phyloP scores from a whole-genome alignment of 2,888 invertebrate genomes.

The Anticlea derivata region DNA sequence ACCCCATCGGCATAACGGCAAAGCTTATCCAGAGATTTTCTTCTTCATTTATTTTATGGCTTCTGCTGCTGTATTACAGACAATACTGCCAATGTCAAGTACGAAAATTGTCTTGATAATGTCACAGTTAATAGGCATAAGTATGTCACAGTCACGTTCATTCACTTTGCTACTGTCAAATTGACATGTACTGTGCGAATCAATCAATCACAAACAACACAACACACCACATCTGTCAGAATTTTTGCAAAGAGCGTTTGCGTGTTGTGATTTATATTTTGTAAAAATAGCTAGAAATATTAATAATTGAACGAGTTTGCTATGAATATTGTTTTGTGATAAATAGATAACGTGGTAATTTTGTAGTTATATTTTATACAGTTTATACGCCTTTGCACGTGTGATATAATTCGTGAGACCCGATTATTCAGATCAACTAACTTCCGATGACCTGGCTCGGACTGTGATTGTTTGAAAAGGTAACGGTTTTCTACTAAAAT shows the following conservation, averaged over 20 bases:
- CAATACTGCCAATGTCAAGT: no score
- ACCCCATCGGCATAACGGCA: no score
- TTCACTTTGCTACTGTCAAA: neutral
- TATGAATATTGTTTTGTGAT: conserved; percentile 44
- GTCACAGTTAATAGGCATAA: no score
- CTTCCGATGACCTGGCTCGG: conserved; percentile 71
- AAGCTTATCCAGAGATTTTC: no score
- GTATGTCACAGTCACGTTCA: neutral
- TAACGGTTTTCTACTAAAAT: conserved; percentile 61
- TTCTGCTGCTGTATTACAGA: no score
- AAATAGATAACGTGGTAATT: conserved; percentile 50
- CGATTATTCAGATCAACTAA: conserved; percentile 59
- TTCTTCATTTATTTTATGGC: no score
- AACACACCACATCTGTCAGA: conserved; percentile 32
- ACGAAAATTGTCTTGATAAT: no score
- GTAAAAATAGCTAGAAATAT: conserved; percentile 51
- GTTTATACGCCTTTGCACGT: conserved; percentile 56
- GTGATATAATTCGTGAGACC: conserved; percentile 46
- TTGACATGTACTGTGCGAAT: neutral
- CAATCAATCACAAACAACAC: conserved; percentile 36
- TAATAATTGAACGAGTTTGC: conserved; percentile 48
- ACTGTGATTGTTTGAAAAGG: conserved; percentile 75
- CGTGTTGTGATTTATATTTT: conserved; percentile 75
- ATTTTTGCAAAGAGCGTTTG: conserved; percentile 51
- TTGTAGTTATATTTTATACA: conserved; percentile 62